These are phyloP conservation scores for Leptopilina clavipes DNA, from an alignment of 1,140 invertebrate genomes.

Conservation along the genomic window DNA sequence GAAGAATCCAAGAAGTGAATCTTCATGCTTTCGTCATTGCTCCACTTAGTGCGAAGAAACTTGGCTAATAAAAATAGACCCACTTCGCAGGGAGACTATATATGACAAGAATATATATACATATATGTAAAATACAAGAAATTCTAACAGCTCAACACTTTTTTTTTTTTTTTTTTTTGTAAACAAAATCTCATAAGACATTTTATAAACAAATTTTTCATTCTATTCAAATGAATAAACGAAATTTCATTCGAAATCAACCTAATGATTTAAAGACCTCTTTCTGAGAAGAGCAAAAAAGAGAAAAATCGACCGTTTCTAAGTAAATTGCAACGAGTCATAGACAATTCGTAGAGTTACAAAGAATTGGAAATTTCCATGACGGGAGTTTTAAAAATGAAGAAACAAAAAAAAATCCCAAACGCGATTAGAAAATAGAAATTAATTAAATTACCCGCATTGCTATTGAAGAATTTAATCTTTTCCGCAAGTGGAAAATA, in stretches of 20 bases:
- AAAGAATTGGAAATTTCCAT: not conserved
- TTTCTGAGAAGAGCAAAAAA: not conserved
- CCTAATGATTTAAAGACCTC: not conserved
- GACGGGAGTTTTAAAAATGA: not conserved
- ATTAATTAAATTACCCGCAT: not conserved
- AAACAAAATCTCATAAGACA: not conserved
- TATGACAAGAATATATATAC: no score
- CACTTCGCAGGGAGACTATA: not conserved
- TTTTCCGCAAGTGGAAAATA: not conserved
- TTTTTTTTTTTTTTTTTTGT: not conserved
- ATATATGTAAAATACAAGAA: not conserved
- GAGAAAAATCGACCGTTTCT: not conserved
- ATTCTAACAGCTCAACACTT: not conserved
- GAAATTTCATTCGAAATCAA: no score
- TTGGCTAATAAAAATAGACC: conserved; percentile 20
- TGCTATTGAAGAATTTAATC: not conserved
- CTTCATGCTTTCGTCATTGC: conserved; percentile 22
- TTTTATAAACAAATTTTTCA: no score
- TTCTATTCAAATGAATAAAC: no score
- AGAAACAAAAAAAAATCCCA: not conserved
- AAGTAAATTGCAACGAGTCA: not conserved
- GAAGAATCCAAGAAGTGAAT: not conserved
- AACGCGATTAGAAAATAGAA: no score
- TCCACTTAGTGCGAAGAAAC: not conserved
- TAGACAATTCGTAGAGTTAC: not conserved